Percentiles rank a stretch among this genome's conserved stretches.
Conservation (phyloP, 92 coral and sea anemone species). For the Heteractis magnifica region DNA sequence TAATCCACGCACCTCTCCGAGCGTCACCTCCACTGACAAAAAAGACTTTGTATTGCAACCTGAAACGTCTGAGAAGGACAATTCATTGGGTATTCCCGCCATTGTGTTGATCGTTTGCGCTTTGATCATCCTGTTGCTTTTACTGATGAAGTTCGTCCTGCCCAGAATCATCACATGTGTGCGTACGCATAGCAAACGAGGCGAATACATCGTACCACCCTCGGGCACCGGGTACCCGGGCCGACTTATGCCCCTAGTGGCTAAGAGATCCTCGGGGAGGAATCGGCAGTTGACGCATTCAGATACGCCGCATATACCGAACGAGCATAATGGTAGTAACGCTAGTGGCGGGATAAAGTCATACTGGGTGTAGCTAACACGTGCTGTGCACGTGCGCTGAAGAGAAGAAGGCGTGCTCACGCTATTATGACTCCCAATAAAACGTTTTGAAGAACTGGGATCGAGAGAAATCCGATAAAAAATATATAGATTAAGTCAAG, state of each 20-base stretch:
- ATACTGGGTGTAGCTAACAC: constrained; percentile 66
- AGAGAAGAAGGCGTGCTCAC: not conserved
- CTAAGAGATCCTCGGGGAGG: constrained; percentile 44
- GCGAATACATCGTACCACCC: constrained; percentile 85
- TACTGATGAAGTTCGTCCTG: constrained; percentile 58
- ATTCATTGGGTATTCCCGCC: constrained; percentile 53
- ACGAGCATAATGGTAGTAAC: constrained; percentile 29
- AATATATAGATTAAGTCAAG: not conserved
- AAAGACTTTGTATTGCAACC: not conserved
- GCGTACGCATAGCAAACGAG: constrained; percentile 82
- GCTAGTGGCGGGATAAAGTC: constrained; percentile 55
- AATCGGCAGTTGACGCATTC: constrained; percentile 41
- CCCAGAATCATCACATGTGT: constrained; percentile 68
- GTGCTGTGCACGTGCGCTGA: not conserved
- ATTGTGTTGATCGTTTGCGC: constrained; percentile 65
- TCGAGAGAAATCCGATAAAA: not conserved
- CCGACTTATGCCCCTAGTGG: constrained; percentile 67
- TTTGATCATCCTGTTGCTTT: constrained; percentile 51
- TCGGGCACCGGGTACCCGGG: constrained; percentile 71
- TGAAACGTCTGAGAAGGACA: not conserved
- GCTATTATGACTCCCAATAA: not conserved
- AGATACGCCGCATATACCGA: constrained; percentile 35
- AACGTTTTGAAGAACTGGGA: not conserved
- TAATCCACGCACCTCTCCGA: constrained; percentile 12
- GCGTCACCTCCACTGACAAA: not conserved